phyloP scores from a whole-genome alignment of 2,797 vertebrate genomes.

The Columba guinea region DNA sequence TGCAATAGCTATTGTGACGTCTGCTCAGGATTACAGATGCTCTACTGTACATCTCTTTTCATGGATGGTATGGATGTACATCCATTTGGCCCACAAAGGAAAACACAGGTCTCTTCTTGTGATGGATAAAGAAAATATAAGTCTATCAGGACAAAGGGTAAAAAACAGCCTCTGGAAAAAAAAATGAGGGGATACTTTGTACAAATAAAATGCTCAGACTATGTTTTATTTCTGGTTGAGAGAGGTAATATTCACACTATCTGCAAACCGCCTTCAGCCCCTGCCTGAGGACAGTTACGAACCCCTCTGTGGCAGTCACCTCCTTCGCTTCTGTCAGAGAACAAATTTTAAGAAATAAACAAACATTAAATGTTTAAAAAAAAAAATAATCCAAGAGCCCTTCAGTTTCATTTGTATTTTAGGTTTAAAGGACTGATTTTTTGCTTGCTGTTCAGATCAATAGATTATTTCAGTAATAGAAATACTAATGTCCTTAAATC shows the following conservation, averaged over 20 bases:
- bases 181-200: background rate
- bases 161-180: background rate
- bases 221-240: slow-evolving; percentile 10
- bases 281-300: slow-evolving; percentile 1
- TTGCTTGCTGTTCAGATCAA: slow-evolving; percentile 42
- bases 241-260: background rate
- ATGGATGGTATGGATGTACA: background rate
- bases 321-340: background rate
- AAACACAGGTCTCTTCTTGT: background rate
- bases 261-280: background rate
- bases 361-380: background rate
- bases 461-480: slow-evolving; percentile 49
- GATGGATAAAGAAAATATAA: background rate
- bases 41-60: background rate
- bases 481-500: slow-evolving; percentile 57
- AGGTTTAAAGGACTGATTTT: slow-evolving; percentile 40
- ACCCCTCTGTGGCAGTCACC: background rate
- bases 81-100: background rate
- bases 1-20: background rate
- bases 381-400: background rate
- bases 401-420: slow-evolving; percentile 9
- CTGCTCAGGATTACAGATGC: background rate
- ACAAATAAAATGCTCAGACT: background rate
- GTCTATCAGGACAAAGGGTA: background rate
- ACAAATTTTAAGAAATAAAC: slow-evolving; percentile 14